phyloP scores from a whole-genome alignment of 2,113 vertebrate genomes.

The Festucalex cinctus region DNA sequence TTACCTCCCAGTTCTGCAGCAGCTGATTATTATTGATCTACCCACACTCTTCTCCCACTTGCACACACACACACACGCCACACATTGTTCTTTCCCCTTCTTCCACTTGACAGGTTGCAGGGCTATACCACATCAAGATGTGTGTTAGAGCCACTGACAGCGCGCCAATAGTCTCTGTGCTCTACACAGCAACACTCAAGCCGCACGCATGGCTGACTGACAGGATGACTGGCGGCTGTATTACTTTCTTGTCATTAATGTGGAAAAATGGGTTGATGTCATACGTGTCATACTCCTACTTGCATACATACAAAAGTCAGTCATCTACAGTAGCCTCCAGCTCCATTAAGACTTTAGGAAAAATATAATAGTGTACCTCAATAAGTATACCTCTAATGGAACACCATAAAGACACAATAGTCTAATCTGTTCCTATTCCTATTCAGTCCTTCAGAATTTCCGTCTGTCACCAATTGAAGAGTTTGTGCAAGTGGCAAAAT shows the following conservation, averaged over 20 bases:
- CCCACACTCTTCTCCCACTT: slow-evolving; percentile 50
- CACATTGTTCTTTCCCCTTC: slow-evolving; percentile 13
- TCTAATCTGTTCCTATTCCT: background rate
- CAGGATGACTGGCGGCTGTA: slow-evolving; percentile 35
- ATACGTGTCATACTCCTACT: slow-evolving; percentile 14
- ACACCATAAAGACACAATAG: background rate
- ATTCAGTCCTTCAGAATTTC: background rate
- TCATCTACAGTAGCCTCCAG: background rate
- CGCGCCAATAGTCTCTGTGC: slow-evolving; percentile 56
- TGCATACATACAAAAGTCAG: background rate
- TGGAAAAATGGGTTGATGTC: slow-evolving; percentile 25
- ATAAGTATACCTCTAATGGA: background rate
- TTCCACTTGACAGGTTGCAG: slow-evolving; percentile 48
- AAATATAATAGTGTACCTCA: background rate
- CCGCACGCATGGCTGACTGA: slow-evolving; percentile 25
- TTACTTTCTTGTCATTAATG: slow-evolving; percentile 45
- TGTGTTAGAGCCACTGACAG: slow-evolving; percentile 62
- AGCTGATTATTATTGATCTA: slow-evolving; percentile 73
- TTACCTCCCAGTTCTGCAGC: slow-evolving; percentile 59
- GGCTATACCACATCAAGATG: slow-evolving; percentile 39
- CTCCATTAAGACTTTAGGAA: background rate
- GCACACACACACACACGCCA: slow-evolving; percentile 29
- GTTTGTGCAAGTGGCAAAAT: background rate
- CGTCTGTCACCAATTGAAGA: background rate
- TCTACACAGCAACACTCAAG: slow-evolving; percentile 37